Percentiles rank a stretch among this genome's conserved stretches.
Evolutionary conservation across 2,797 vertebrate species (phyloP).

Genomic region (Hapalemur alaotrensis): DNA sequence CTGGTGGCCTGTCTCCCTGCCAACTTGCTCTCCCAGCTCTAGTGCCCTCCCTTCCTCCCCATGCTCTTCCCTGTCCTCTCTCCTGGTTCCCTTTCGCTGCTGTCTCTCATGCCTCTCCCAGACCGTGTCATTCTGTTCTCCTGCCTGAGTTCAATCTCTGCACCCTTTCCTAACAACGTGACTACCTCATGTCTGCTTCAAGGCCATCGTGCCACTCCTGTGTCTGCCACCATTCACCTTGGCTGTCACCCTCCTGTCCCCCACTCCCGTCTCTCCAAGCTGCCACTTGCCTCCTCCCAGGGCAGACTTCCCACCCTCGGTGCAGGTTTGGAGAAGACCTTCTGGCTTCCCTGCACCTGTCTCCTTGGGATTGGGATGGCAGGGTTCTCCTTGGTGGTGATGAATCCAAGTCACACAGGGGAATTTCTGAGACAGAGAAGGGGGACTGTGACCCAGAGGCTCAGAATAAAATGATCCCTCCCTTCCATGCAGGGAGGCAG

Average conservation of each 20-base stretch:
- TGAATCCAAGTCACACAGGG: neutral
- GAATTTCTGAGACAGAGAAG: neutral
- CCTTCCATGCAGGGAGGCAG: neutral
- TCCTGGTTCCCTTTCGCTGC: neutral
- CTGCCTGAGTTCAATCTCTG: neutral
- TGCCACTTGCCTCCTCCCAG: neutral
- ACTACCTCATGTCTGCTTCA: conserved; percentile 87
- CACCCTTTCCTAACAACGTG: conserved; percentile 82
- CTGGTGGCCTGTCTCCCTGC: neutral
- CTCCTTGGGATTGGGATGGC: neutral
- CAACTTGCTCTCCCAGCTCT: neutral
- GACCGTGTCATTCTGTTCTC: neutral
- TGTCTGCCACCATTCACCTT: neutral
- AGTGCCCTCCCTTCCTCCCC: neutral
- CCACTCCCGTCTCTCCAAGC: neutral
- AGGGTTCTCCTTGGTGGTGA: neutral
- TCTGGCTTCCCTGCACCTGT: neutral
- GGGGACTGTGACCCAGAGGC: neutral
- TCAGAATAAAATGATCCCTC: neutral
- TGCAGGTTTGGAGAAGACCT: neutral
- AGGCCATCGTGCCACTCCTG: conserved; percentile 34
- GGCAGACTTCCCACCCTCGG: neutral
- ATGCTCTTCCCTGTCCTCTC: conserved; percentile 50
- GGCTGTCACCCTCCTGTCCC: neutral
- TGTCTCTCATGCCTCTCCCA: neutral